phyloP scores from a whole-genome alignment of 2,113 vertebrate species.

The Climacteris rufus region DNA sequence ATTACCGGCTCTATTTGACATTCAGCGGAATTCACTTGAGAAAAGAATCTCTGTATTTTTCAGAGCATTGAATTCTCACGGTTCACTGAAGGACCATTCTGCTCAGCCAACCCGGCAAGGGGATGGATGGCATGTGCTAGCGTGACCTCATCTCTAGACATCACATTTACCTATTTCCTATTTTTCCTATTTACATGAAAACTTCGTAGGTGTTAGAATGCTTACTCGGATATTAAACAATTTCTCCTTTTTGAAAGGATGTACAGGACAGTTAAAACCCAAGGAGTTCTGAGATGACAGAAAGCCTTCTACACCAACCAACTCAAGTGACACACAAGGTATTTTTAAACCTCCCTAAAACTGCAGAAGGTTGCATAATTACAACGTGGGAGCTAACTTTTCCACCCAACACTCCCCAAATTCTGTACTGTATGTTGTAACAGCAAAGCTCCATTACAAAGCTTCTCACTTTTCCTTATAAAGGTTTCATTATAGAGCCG shows the following conservation, averaged over 20 bases:
- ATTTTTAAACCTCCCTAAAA: constrained; percentile 5
- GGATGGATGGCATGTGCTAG: not conserved
- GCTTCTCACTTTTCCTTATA: not conserved
- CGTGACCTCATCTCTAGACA: not conserved
- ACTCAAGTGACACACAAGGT: not conserved
- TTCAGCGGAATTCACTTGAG: not conserved
- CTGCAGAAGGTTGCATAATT: not conserved
- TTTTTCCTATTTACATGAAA: too few relatives aligned
- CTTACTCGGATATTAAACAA: not conserved
- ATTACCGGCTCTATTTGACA: not conserved
- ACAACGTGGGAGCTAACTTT: constrained; percentile 1
- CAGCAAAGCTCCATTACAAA: not conserved
- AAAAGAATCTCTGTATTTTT: not conserved
- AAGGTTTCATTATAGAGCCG: not conserved
- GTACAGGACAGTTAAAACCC: not conserved
- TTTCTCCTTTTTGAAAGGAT: not conserved
- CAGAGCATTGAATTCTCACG: not conserved
- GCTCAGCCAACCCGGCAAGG: not conserved
- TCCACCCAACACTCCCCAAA: not conserved
- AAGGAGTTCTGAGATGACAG: not conserved
- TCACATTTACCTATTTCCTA: not conserved
- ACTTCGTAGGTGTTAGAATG: not conserved
- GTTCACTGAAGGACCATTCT: not conserved
- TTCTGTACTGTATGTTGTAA: not conserved
- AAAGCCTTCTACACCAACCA: not conserved